Percentiles rank a stretch among this genome's conserved stretches.
Evolutionary conservation across 1,140 invertebrate genomes (phyloP).

Genomic region (Periplaneta americana): DNA sequence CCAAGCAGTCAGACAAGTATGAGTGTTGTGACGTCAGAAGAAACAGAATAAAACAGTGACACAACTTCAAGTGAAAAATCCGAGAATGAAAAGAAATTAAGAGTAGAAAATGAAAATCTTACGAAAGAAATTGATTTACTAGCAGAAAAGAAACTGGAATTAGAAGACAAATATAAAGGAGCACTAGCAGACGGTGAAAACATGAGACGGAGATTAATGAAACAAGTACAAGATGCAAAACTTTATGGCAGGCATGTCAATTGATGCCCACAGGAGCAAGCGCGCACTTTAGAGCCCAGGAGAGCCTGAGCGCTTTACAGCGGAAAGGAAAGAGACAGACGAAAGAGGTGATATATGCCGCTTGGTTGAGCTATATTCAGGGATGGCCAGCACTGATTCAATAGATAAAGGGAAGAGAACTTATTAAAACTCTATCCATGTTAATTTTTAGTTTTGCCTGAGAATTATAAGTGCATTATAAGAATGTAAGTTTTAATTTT

Average conservation of each 20-base stretch:
- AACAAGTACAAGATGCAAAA: conserved; percentile 93
- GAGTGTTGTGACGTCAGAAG: conserved; percentile 3
- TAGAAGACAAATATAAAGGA: conserved; percentile 89
- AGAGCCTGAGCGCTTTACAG: too few relatives aligned
- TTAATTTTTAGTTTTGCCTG: too few relatives aligned
- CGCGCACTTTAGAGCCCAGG: too few relatives aligned
- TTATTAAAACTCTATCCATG: too few relatives aligned
- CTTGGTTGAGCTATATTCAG: too few relatives aligned
- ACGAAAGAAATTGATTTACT: not conserved
- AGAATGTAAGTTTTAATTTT: too few relatives aligned
- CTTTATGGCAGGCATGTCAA: conserved; percentile 92
- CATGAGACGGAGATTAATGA: conserved; percentile 75
- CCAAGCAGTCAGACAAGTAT: not conserved
- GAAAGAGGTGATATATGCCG: too few relatives aligned
- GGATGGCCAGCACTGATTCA: too few relatives aligned
- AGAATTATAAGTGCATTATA: too few relatives aligned
- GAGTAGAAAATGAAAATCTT: not conserved
- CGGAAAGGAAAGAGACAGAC: too few relatives aligned
- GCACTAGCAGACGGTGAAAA: conserved; percentile 94
- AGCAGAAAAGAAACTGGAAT: conserved; percentile 1
- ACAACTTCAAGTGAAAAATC: not conserved
- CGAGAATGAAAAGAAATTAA: not conserved
- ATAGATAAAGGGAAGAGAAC: too few relatives aligned
- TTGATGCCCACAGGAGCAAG: too few relatives aligned
- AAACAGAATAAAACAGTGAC: not conserved